Percentiles rank a stretch among this genome's conserved stretches.
Conservation (phyloP, 2,888 invertebrate species). For the Campoletis raptor region DNA sequence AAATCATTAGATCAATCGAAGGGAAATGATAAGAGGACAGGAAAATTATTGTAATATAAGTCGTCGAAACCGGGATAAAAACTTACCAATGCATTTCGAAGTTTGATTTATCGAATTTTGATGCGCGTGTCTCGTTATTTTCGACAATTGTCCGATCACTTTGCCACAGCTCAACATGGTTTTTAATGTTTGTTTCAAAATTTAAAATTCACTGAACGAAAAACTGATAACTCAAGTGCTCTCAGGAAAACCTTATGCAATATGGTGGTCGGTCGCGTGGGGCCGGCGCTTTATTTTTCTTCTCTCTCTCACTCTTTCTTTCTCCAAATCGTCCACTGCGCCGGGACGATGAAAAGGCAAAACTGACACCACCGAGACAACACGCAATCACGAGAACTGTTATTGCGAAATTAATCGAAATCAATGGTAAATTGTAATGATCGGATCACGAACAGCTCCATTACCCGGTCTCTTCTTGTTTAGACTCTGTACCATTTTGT, state of each 20-base stretch:
- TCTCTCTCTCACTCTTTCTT: slow-evolving; percentile 20
- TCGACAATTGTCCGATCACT: slow-evolving; percentile 80
- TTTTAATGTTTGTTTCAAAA: slow-evolving; percentile 39
- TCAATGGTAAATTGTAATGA: slow-evolving; percentile 43
- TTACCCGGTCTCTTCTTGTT: slow-evolving; percentile 57
- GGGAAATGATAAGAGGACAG: background rate
- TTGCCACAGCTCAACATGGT: slow-evolving; percentile 82
- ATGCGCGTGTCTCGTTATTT: slow-evolving; percentile 77
- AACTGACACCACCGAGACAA: slow-evolving; percentile 8
- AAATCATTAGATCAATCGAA: background rate
- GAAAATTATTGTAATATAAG: background rate
- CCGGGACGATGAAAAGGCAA: slow-evolving; percentile 34
- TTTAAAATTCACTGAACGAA: slow-evolving; percentile 21
- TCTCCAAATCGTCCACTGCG: slow-evolving; percentile 36
- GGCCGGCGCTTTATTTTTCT: slow-evolving; percentile 60
- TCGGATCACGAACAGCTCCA: slow-evolving; percentile 59
- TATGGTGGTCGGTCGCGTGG: slow-evolving; percentile 74
- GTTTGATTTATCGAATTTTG: slow-evolving; percentile 73
- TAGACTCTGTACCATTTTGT: background rate
- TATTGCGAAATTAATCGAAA: slow-evolving; percentile 48
- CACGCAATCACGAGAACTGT: slow-evolving; percentile 15
- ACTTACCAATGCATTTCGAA: slow-evolving; percentile 77
- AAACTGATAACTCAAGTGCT: slow-evolving; percentile 58
- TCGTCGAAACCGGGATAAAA: slow-evolving; percentile 8
- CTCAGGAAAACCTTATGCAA: slow-evolving; percentile 77